Conservation (phyloP, 2,113 vertebrate genomes). For the Gavia stellata region DNA sequence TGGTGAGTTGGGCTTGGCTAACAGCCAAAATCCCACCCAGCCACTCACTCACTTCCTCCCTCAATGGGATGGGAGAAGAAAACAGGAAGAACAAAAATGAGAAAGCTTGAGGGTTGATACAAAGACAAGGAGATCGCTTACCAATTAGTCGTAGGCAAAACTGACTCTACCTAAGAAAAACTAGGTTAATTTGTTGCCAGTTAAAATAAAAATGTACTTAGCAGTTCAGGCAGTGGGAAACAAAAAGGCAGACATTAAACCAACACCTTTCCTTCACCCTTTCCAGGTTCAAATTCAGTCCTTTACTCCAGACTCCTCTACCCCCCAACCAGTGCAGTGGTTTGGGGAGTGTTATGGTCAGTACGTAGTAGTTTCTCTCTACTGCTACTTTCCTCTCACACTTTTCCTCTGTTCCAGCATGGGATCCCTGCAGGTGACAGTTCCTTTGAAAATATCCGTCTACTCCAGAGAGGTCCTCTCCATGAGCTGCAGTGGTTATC, state of each 20-base stretch:
- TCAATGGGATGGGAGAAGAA: background rate
- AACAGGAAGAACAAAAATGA: background rate
- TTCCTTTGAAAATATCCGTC: background rate
- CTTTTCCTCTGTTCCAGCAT: background rate
- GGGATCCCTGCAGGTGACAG: fast-evolving
- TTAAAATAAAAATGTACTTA: background rate
- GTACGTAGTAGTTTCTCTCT: background rate
- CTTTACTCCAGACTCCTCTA: background rate
- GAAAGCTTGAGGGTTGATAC: background rate
- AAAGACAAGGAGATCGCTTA: background rate
- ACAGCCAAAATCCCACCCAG: background rate
- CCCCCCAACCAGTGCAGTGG: too few species aligned
- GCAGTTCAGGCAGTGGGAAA: background rate
- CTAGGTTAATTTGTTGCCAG: background rate
- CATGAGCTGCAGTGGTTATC: background rate
- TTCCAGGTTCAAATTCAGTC: background rate
- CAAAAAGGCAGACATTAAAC: background rate
- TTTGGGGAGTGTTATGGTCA: background rate
- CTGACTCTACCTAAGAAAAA: background rate
- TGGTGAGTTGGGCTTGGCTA: background rate
- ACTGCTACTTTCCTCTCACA: background rate
- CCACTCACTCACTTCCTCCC: background rate
- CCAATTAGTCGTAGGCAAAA: background rate
- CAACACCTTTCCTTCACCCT: background rate
- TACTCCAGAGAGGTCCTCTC: background rate